Percentiles rank a stretch among this genome's conserved stretches.
Evolutionary conservation across 2,888 invertebrate genomes (phyloP).

Genomic region (Phasia obesa): DNA sequence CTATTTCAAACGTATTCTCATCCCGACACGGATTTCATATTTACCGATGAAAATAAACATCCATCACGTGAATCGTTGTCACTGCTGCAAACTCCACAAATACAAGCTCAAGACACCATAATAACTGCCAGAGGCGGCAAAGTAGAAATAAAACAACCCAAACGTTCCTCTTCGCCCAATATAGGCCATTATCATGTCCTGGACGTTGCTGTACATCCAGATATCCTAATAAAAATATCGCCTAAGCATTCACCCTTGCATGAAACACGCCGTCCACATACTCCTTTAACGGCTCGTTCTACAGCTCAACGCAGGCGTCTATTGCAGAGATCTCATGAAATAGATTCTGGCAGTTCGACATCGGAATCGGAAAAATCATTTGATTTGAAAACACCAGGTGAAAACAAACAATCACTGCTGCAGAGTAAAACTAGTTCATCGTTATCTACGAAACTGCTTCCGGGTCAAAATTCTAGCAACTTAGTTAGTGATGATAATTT

Average conservation of each 20-base stretch:
- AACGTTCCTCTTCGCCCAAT: constrained; percentile 77
- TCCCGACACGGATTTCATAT: constrained; percentile 78
- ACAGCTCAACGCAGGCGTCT: constrained; percentile 74
- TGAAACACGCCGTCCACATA: constrained; percentile 39
- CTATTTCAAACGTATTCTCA: constrained; percentile 78
- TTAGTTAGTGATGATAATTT: constrained; percentile 70
- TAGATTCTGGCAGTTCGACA: constrained; percentile 74
- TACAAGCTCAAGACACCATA: constrained; percentile 64
- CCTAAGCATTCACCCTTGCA: constrained; percentile 73
- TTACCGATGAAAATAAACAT: constrained; percentile 79
- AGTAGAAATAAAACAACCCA: constrained; percentile 76
- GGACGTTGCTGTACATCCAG: constrained; percentile 79
- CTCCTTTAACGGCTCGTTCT: constrained; percentile 64
- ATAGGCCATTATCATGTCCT: constrained; percentile 76
- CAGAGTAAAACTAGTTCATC: constrained; percentile 26
- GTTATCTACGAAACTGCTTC: constrained; percentile 36
- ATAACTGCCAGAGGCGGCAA: constrained; percentile 75
- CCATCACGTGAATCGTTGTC: constrained; percentile 72
- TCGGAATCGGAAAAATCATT: constrained; percentile 74
- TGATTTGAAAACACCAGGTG: constrained; percentile 53
- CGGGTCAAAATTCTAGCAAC: not conserved
- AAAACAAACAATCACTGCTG: no score
- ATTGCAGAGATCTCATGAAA: constrained; percentile 75
- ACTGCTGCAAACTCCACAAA: constrained; percentile 54
- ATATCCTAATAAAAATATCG: constrained; percentile 77